A percentile compares a stretch with the other conserved stretches of the same genome.
phyloP scores from a whole-genome alignment of 1,140 invertebrate genomes.

The Diabrotica undecimpunctata region DNA sequence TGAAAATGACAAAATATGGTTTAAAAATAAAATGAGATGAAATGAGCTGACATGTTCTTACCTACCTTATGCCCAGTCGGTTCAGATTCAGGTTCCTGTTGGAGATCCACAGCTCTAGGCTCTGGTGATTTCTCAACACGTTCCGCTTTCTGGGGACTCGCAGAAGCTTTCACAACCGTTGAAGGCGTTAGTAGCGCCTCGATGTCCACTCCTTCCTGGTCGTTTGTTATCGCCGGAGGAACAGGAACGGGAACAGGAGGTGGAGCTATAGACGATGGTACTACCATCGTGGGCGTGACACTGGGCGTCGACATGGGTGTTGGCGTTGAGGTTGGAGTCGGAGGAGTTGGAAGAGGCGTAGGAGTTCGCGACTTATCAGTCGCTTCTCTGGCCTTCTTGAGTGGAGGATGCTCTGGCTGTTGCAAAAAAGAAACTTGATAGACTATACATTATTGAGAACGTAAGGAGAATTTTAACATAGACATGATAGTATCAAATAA shows the following conservation, averaged over 20 bases:
- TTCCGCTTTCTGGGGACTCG: slow-evolving; percentile 20
- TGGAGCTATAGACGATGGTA: neutral
- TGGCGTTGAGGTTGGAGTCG: slow-evolving; percentile 7
- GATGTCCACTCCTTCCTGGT: slow-evolving; percentile 43
- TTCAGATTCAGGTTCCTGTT: slow-evolving; percentile 7
- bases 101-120: slow-evolving; percentile 2
- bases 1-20: too few species aligned
- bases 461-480: too few species aligned
- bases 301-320: neutral
- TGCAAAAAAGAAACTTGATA: neutral
- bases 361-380: slow-evolving; percentile 11
- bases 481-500: too few species aligned
- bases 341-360: slow-evolving; percentile 3
- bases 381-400: slow-evolving; percentile 9
- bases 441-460: too few species aligned
- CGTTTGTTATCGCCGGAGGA: neutral
- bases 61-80: slow-evolving; percentile 9
- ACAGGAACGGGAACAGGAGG: slow-evolving; percentile 7
- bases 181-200: slow-evolving; percentile 45
- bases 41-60: neutral
- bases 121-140: slow-evolving; percentile 10
- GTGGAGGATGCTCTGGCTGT: slow-evolving; percentile 38
- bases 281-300: neutral
- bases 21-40: neutral
- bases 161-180: slow-evolving; percentile 42